These are phyloP conservation scores for Suncus etruscus DNA, from an alignment of 2,113 vertebrate genomes.

Conservation along the genomic window DNA sequence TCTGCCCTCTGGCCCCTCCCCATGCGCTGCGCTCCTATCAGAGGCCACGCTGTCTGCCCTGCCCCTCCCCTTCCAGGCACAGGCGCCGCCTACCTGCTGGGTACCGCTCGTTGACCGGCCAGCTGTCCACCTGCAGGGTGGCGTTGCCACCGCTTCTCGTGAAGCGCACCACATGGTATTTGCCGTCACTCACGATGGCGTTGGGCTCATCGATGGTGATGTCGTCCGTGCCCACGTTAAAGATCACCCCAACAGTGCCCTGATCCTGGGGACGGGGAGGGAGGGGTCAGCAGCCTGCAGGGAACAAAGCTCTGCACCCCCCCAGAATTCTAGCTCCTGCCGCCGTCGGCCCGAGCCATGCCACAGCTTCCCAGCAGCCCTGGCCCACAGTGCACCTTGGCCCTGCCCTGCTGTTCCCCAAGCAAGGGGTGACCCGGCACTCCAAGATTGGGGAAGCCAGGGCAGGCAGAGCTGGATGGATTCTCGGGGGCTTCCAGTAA, in stretches of 20 bases:
- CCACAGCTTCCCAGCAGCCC: not conserved
- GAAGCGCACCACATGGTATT: constrained; percentile 98
- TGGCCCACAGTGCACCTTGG: not conserved
- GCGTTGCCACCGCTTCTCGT: constrained; percentile 97
- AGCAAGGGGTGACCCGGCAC: not conserved
- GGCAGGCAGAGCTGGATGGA: not conserved
- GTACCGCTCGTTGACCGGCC: constrained; percentile 96
- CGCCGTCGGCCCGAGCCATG: not conserved
- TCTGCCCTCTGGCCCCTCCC: not conserved
- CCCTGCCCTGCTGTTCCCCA: not conserved
- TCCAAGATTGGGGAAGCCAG: not conserved
- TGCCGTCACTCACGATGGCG: constrained; percentile 95
- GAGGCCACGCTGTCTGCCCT: not conserved
- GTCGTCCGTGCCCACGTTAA: constrained; percentile 98
- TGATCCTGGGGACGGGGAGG: constrained; percentile 88
- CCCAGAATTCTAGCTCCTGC: not conserved
- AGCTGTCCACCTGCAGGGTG: constrained; percentile 98
- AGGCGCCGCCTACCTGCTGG: constrained; percentile 91
- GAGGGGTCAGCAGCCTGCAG: constrained; percentile 17
- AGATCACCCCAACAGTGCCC: constrained; percentile 96
- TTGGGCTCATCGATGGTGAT: constrained; percentile 96
- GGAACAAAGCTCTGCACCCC: not conserved
- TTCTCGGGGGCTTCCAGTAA: not conserved
- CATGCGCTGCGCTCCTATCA: not conserved
- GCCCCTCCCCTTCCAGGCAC: not conserved